These are phyloP conservation scores for Neosilurus hyrtlii DNA, from an alignment of 2,797 vertebrate genomes.

Conservation along the genomic window DNA sequence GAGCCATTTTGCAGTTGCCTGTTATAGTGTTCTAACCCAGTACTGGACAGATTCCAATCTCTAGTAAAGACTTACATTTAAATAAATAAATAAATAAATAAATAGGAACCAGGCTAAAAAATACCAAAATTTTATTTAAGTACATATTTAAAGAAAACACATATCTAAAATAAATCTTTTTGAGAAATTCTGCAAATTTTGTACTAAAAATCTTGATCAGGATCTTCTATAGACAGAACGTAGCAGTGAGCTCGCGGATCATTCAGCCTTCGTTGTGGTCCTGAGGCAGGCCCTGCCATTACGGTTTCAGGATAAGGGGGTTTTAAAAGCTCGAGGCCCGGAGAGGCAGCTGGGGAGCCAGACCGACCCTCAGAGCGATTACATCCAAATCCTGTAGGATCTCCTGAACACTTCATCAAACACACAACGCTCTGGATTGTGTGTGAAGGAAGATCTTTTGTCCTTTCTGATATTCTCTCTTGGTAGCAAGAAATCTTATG, in stretches of 20 bases:
- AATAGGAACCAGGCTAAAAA: no score
- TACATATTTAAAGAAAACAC: no score
- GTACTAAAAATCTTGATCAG: not conserved
- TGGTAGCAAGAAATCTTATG: not conserved
- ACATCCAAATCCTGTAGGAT: conserved; percentile 15
- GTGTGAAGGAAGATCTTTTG: conserved; percentile 33
- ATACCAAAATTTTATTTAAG: no score
- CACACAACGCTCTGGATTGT: conserved; percentile 6
- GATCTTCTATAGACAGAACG: no score
- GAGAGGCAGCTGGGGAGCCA: conserved; percentile 47
- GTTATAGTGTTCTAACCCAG: no score
- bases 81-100: no score
- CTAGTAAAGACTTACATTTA: no score
- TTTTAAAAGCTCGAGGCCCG: conserved; percentile 55
- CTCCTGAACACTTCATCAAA: conserved; percentile 35
- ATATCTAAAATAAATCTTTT: not conserved
- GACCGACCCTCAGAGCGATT: conserved; percentile 33
- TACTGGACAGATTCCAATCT: no score
- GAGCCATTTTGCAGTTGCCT: no score
- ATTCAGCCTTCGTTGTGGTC: conserved; percentile 46
- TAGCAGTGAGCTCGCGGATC: conserved; percentile 8
- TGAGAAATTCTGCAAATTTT: no score
- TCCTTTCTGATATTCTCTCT: conserved; percentile 16
- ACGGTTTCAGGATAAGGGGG: conserved; percentile 46
- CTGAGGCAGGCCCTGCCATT: conserved; percentile 49